Evolutionary conservation across 2,113 vertebrate genomes (phyloP).

Genomic region (Isurus oxyrinchus): DNA sequence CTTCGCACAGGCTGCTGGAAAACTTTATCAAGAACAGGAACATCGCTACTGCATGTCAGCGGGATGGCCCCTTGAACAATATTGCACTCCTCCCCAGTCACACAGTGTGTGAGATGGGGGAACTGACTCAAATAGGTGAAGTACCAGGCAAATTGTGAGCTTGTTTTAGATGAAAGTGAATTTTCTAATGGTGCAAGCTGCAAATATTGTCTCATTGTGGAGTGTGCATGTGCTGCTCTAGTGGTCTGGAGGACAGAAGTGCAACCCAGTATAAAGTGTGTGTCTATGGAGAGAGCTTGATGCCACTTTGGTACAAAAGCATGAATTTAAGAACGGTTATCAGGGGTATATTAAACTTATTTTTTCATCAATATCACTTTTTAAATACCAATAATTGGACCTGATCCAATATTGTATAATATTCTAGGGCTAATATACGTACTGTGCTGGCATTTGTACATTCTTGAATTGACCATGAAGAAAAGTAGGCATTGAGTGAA

Average conservation of each 20-base stretch:
- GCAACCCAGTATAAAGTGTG: background rate
- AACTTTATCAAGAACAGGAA: slow-evolving; percentile 80
- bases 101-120: slow-evolving; percentile 82
- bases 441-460: background rate
- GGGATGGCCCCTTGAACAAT: slow-evolving; percentile 74
- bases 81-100: slow-evolving; percentile 85
- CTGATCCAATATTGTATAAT: background rate
- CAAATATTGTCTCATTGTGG: background rate
- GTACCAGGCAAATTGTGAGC: background rate
- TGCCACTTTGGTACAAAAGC: background rate
- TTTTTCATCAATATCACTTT: background rate
- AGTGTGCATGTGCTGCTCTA: no score
- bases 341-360: background rate
- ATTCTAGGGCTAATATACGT: background rate
- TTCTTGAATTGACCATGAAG: background rate
- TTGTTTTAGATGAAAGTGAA: background rate
- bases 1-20: slow-evolving; percentile 78
- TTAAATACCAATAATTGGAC: background rate
- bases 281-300: background rate
- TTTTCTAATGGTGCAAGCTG: background rate
- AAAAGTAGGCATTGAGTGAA: background rate
- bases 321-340: background rate
- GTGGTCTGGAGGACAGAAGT: background rate
- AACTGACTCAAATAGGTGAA: slow-evolving; percentile 90
- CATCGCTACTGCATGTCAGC: slow-evolving; percentile 65